These are phyloP conservation scores for Erebia aethiops DNA, from an alignment of 2,888 invertebrate genomes.

Conservation along the genomic window DNA sequence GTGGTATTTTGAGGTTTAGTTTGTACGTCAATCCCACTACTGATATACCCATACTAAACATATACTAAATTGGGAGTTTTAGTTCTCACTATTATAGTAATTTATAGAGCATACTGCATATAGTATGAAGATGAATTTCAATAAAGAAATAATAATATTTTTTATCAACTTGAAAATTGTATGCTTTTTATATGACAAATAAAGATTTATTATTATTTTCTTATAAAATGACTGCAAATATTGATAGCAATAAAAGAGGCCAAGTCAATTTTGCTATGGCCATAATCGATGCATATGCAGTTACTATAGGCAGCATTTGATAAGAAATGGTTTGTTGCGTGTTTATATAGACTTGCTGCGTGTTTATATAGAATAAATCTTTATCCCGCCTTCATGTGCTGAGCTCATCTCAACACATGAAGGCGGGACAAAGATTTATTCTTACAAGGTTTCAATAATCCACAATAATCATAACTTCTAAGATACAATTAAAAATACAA, in stretches of 20 bases:
- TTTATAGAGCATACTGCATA: background rate
- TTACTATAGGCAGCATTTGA: slow-evolving; percentile 1
- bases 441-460: background rate
- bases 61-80: background rate
- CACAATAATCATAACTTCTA: background rate
- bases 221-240: slow-evolving; percentile 7
- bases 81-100: background rate
- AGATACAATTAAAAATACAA: background rate
- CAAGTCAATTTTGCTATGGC: background rate
- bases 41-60: background rate
- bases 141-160: background rate
- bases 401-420: background rate
- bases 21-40: background rate
- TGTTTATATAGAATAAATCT: too few species aligned
- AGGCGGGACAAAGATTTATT: background rate
- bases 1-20: background rate
- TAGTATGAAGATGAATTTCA: background rate
- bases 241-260: slow-evolving; percentile 7
- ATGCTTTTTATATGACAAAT: too few species aligned
- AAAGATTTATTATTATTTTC: background rate
- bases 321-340: slow-evolving; percentile 4
- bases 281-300: slow-evolving; percentile 4
- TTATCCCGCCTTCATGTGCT: too few species aligned
- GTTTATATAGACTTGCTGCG: background rate
- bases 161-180: too few species aligned